Conservation (phyloP, 2,113 vertebrate genomes). For the zebrafish (Danio rerio) region DNA sequence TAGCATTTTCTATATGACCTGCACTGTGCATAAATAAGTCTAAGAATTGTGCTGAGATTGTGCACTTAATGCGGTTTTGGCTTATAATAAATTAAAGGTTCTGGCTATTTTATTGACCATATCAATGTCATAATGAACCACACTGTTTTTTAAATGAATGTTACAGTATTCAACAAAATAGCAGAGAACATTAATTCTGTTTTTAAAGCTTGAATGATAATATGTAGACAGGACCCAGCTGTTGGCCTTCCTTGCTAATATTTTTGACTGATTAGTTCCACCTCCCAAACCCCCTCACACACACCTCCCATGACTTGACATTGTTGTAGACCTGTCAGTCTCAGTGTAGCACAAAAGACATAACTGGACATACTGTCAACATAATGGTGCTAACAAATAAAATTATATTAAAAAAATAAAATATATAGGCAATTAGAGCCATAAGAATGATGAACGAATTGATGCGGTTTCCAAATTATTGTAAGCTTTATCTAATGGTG, state of each 20-base stretch:
- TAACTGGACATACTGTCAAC: background rate
- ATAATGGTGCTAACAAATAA: background rate
- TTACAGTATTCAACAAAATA: background rate
- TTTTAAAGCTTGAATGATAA: slow-evolving; percentile 1
- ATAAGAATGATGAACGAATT: background rate
- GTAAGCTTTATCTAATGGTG: background rate
- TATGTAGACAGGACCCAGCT: background rate
- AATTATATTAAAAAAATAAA: background rate
- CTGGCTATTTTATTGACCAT: background rate
- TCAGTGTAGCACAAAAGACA: background rate
- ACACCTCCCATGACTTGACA: background rate
- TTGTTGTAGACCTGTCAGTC: background rate
- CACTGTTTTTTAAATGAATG: background rate
- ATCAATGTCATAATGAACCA: background rate
- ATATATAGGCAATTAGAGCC: too few relatives aligned
- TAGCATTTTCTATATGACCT: background rate
- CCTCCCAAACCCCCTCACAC: background rate
- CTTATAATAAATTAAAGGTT: background rate
- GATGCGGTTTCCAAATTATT: background rate
- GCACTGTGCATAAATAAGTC: background rate
- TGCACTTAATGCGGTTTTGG: background rate
- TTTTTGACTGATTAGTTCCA: background rate
- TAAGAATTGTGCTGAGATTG: background rate
- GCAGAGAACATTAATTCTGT: background rate
- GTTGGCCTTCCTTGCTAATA: background rate